Evolutionary conservation across 2,797 vertebrate species (phyloP).

Genomic region (Thalassophryne amazonica): DNA sequence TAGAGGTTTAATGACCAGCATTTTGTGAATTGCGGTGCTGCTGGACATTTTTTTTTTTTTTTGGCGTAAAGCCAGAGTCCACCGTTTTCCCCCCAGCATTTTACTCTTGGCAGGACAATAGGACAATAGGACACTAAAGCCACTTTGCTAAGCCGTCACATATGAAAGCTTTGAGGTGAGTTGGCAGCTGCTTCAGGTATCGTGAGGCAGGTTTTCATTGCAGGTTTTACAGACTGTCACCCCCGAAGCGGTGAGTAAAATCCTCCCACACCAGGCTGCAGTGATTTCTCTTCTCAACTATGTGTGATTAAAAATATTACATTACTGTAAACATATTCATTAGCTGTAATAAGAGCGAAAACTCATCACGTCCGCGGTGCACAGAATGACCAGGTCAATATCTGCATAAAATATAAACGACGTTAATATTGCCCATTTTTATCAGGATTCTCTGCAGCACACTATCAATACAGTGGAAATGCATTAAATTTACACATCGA

Average conservation of each 20-base stretch:
- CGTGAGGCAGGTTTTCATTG: constrained; percentile 46
- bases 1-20: constrained; percentile 21
- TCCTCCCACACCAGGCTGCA: constrained; percentile 42
- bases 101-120: constrained; percentile 38
- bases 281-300: constrained; percentile 33
- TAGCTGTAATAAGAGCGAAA: neutral
- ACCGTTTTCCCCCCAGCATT: constrained; percentile 15
- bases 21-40: neutral
- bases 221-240: constrained; percentile 57
- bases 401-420: constrained; percentile 34
- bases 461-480: constrained; percentile 14
- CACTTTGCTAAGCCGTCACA: constrained; percentile 13
- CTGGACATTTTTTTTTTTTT: no score
- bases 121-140: constrained; percentile 22
- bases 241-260: constrained; percentile 51
- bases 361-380: constrained; percentile 21
- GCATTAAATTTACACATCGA: constrained; percentile 37
- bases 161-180: constrained; percentile 53
- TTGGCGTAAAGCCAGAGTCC: no score
- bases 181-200: constrained; percentile 48
- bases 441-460: neutral
- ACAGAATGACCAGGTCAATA: constrained; percentile 7
- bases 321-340: constrained; percentile 40
- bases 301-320: constrained; percentile 31
- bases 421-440: constrained; percentile 25